Evolutionary conservation across 35 echinoderm and acorn worm species (phyloP), one percentile per base, ranked within the genome.

Genomic region (Heliocidaris tuberculata): DNA sequence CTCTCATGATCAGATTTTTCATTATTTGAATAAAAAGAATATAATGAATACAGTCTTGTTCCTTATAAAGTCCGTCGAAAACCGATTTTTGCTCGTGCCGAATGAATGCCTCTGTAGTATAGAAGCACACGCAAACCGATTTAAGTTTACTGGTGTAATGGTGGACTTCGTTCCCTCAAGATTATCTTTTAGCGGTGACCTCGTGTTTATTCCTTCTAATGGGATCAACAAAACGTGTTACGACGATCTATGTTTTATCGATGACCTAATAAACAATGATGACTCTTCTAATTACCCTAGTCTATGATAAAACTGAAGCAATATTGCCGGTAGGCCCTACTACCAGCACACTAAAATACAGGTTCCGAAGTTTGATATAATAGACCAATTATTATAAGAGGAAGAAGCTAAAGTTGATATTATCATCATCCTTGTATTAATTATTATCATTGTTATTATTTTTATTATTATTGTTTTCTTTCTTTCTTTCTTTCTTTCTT

Each of bases 181-280:
- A 78, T 78, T 27, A 78, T 78, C 17, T 78, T 78, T 19, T 78
- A 78, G 27, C 27, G 27, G 27, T n/a, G 65, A 78, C 17, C 65
- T 78, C 65, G 65, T 27, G 65, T 78, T 7, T 7, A 7, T 78
- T 78, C 35, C 65, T 21, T 78, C 21, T n/a, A 78, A 78, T 19
- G 6, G 27, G 65, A 78, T 78, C 65, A 78, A 78, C 65, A 78
- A 78, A 78, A 70, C 60, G 60, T 70, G 60, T 70, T 24, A 27
- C 16, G 60, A 21, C 60, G 24, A 19, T 70, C 60, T 70, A 70
- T 70, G 60, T 70, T 70, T 70, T 70, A 70, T 70, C 65, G 65
- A 78, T 78, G 65, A 78, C 65, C 65, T 78, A 78, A 78, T 78
- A 78, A 78, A n/a, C 65, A 78, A 27, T 78, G 65, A 78, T 78